Conservation (phyloP, 2,797 vertebrate genomes). For the Gymnoscopelus microlampas region DNA sequence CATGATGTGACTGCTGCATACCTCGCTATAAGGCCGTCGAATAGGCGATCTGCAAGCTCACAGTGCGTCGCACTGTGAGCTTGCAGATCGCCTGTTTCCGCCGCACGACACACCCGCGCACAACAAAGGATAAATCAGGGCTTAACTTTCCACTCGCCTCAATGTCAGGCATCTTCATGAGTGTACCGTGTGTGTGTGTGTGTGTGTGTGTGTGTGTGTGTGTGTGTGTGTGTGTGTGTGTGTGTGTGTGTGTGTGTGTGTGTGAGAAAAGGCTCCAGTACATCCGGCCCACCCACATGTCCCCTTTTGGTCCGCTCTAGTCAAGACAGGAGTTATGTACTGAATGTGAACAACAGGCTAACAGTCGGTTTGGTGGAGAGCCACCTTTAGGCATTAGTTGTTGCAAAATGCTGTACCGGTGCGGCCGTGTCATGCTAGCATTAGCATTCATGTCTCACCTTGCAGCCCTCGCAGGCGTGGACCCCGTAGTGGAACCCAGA, state of each 20-base stretch:
- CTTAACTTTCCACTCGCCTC: slow-evolving; percentile 67
- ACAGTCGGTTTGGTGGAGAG: too few species aligned
- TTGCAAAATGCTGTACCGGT: not conserved
- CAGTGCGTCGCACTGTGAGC: too few species aligned
- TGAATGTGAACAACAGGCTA: too few species aligned
- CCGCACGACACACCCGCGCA: too few species aligned
- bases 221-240: not conserved
- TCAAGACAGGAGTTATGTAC: too few species aligned
- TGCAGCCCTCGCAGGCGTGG: slow-evolving; percentile 98
- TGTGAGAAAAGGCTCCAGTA: not conserved
- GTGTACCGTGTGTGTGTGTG: not conserved
- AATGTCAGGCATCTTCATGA: slow-evolving; percentile 43
- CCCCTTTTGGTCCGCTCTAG: too few species aligned
- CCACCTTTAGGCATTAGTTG: too few species aligned
- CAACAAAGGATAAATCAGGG: too few species aligned
- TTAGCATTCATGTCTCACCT: slow-evolving; percentile 80
- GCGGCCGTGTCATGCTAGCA: not conserved
- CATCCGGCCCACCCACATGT: too few species aligned
- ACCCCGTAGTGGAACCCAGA: slow-evolving; percentile 98
- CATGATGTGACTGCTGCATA: slow-evolving; percentile 47
- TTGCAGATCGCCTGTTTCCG: too few species aligned
- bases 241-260: not conserved
- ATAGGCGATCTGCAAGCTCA: too few species aligned
- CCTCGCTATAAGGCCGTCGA: slow-evolving; percentile 4
- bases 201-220: not conserved